Base-by-base conservation (phyloP, 53 echinoderm and acorn worm species). In the Stichopus horrens region DNA sequence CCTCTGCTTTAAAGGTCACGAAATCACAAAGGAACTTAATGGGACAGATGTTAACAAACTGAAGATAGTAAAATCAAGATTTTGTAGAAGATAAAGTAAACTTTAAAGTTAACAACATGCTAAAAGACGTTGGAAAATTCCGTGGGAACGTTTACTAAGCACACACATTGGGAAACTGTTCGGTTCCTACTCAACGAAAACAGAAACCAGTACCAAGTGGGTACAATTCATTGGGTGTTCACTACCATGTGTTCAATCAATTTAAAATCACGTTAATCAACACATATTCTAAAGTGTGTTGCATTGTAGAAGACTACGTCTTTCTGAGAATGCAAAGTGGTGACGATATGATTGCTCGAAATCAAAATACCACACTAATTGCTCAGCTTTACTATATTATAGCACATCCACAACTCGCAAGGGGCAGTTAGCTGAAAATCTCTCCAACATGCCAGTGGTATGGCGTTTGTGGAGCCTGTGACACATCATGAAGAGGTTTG, bases 391-490 rank as follows among this genome's bases (percentile, higher is more conserved):
- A 21, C 75, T 74, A 74, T 74, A 74, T 74, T 74, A 74, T 74
- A 66, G 52, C 51, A 67, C 68, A 66, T 53, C 67, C 57, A 73
- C 71, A 81, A 9, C 37, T 7, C 13, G 6, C 1, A 11, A 4
- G 37, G 68, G 22, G 82, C 23, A 19, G 75, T 37, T 37, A 37
- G 37, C 37, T 37, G 0, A 37, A 37, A 37, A 37, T 37, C 37
- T 37, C 37, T 0, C 37, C 37, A 60, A 73, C 6, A 59, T 56
- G 13, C 74, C 4, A 63, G 81, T 81, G 82, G 88, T 5, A 89
- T 92, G 2, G 89, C 92, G 20, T 92, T 89, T 86, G 92, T 89
- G 51, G 77, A 88, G 77, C 59, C 79, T 37, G 88, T 88, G 55
- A 57, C 75, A 53, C 88, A 88, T 83, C 73, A 82, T 20, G 91